Percentiles rank a stretch among this genome's conserved stretches.
phyloP scores from a whole-genome alignment of 2,797 vertebrate genomes.

The Nothura maculosa region DNA sequence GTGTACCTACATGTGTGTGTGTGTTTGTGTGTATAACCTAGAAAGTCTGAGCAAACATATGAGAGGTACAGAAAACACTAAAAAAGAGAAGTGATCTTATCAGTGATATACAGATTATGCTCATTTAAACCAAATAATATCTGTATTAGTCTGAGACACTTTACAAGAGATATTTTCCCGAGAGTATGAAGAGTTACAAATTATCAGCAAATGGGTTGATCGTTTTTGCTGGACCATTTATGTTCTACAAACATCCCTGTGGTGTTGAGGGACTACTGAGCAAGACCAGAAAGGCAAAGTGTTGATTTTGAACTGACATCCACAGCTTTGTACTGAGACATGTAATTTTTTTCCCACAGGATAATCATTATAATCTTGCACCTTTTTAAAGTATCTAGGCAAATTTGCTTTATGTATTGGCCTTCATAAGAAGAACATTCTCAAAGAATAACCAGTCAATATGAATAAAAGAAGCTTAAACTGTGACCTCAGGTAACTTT shows the following conservation, averaged over 20 bases:
- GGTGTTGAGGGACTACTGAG: background rate
- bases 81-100: slow-evolving; percentile 37
- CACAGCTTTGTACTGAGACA: slow-evolving; percentile 9
- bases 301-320: slow-evolving; percentile 52
- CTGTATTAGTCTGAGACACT: slow-evolving; percentile 26
- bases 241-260: background rate
- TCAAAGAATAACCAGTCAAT: slow-evolving; percentile 28
- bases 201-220: slow-evolving; percentile 32
- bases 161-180: slow-evolving; percentile 45
- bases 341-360: background rate
- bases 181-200: background rate
- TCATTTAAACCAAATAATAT: slow-evolving; percentile 46
- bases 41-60: slow-evolving; percentile 49
- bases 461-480: slow-evolving; percentile 24
- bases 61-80: slow-evolving; percentile 22
- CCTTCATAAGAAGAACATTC: background rate
- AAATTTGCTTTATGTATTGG: slow-evolving; percentile 23
- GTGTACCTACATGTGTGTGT: background rate
- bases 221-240: background rate
- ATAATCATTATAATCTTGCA: background rate
- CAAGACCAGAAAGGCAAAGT: slow-evolving; percentile 46
- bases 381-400: slow-evolving; percentile 25
- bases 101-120: slow-evolving; percentile 30
- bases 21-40: background rate
- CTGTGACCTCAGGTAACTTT: background rate